Base-by-base conservation (phyloP, 2,888 invertebrate species). In the Cephus runcator region DNA sequence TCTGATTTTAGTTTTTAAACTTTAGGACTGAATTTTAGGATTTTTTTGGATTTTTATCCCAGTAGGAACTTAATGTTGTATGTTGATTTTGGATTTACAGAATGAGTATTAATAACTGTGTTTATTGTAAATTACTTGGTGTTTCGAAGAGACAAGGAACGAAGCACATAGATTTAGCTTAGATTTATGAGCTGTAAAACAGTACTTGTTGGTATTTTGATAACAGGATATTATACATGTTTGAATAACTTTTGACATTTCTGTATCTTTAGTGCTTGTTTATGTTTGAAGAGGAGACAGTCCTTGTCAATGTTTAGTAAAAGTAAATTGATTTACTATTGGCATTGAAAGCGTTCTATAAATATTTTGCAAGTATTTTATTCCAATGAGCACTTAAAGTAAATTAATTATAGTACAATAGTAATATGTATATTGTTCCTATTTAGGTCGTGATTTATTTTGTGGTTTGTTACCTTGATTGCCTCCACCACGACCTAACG, bases 401-500 rank as follows among this genome's bases (percentile, higher is more conserved):
- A 33, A 33, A 34, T 71, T 71, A 71, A 71, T 71, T 71, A 33
- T 33, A 33, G 34, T 34, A 71, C 34, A 31, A 33, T 33, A 4
- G 12, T 71, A 71, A 31, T 11, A 31, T 23, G 12, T 35, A 15
- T 31, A 33, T 71, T 77, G 35, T 56, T 34, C 75, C 86, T 81
- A 90, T 85, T 90, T 90, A 34, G 85, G 83, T 68, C 89, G 83
- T 78, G 84, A 81, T 84, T 90, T 90, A 81, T 89, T 90, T 79
- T 88, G 88, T 74, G 83, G 79, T 82, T 88, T 88, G 73, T 90
- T 90, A n/a, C 88, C 88, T 86, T 89, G 90, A 81, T 86, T 89
- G 69, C 88, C 86, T 56, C 92, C 92, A 23, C 92, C 92, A 79
- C 94, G 92, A 1, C 94, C 93, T 9, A 94, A 90, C 0, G 94